Evolutionary conservation across 2,888 invertebrate species (phyloP).

Genomic region (Tanypteryx hageni): DNA sequence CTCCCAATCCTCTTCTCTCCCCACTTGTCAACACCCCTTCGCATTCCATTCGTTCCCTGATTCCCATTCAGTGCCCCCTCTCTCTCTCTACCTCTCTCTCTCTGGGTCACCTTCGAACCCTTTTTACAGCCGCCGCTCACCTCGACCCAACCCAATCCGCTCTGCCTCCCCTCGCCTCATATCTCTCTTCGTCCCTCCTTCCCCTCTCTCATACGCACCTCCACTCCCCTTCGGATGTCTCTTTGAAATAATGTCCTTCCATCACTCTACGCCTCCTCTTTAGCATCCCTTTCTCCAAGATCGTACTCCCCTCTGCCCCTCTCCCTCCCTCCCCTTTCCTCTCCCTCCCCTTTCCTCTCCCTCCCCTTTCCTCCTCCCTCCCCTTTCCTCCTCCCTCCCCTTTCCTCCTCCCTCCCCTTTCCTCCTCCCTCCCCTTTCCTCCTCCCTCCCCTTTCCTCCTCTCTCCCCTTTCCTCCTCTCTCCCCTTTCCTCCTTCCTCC

Average conservation of each 20-base stretch:
- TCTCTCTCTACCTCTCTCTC: no score
- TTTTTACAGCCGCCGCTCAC: no score
- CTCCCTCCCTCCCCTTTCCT: background rate
- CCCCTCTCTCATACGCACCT: background rate
- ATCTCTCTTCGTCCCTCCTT: background rate
- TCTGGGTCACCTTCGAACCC: no score
- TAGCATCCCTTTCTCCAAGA: background rate
- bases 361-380: background rate
- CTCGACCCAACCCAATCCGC: no score
- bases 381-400: background rate
- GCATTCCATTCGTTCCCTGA: background rate
- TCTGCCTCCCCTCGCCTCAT: background rate
- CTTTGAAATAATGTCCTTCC: slow-evolving; percentile 21
- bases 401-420: background rate
- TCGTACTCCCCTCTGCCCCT: background rate
- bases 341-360: background rate
- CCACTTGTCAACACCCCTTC: slow-evolving; percentile 5
- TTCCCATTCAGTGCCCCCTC: no score
- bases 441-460: background rate
- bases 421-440: background rate
- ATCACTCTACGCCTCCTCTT: slow-evolving; percentile 4
- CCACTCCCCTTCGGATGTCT: background rate
- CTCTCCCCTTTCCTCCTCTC: background rate
- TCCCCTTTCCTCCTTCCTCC: background rate
- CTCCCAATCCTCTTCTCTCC: background rate